A percentile compares a stretch with the other conserved stretches of the same genome.
phyloP scores from a whole-genome alignment of 2,797 vertebrate species.

The Oreonectes daqikongensis region DNA sequence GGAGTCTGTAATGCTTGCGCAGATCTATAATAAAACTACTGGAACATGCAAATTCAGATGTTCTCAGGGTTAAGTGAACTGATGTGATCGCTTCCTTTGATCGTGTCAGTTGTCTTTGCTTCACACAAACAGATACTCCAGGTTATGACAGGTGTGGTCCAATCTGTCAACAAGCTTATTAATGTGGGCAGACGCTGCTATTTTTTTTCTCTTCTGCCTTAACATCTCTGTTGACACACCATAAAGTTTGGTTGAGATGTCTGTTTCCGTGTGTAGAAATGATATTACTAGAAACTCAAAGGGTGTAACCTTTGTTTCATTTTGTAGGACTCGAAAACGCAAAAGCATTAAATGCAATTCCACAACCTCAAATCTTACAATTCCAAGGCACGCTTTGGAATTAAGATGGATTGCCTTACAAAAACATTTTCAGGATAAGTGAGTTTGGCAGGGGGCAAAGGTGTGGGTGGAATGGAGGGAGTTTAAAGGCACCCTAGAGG shows the following conservation, averaged over 20 bases:
- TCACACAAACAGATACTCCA: constrained; percentile 38
- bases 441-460: constrained; percentile 43
- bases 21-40: constrained; percentile 45
- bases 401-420: constrained; percentile 45
- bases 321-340: constrained; percentile 11
- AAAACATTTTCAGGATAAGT: constrained; percentile 48
- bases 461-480: constrained; percentile 62
- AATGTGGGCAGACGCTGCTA: constrained; percentile 14
- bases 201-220: constrained; percentile 24
- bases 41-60: constrained; percentile 57
- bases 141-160: constrained; percentile 37
- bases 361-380: constrained; percentile 34
- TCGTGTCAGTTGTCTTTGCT: constrained; percentile 58
- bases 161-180: constrained; percentile 47
- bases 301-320: constrained; percentile 30
- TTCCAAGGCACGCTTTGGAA: constrained; percentile 30
- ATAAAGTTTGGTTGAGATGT: constrained; percentile 16
- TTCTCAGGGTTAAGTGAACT: constrained; percentile 60
- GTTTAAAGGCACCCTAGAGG: constrained; percentile 61
- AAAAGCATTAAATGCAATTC: constrained; percentile 1
- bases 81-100: constrained; percentile 58
- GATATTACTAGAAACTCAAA: constrained; percentile 15
- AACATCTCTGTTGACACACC: constrained; percentile 11
- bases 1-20: constrained; percentile 51
- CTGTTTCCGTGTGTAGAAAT: constrained; percentile 20